phyloP scores from a whole-genome alignment of 1,140 invertebrate species.

The Bombus confusus region DNA sequence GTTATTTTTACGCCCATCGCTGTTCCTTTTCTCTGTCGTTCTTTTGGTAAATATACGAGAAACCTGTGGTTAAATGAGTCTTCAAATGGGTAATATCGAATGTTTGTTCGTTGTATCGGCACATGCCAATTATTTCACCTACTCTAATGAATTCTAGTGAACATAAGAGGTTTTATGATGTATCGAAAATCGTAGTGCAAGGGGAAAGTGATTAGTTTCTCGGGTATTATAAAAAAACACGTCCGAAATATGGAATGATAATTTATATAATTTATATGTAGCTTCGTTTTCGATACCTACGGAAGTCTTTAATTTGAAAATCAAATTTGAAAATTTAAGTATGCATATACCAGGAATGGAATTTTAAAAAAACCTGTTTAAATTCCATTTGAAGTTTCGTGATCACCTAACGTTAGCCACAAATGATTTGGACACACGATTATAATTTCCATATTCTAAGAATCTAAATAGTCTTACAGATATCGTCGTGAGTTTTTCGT shows the following conservation, averaged over 20 bases:
- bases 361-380: not conserved
- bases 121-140: not conserved
- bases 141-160: not conserved
- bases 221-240: too few species aligned
- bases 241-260: too few species aligned
- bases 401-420: not conserved
- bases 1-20: constrained; percentile 2
- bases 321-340: not conserved
- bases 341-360: not conserved
- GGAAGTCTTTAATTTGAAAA: not conserved
- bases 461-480: not conserved
- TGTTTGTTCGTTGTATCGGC: not conserved
- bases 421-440: too few species aligned
- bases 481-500: not conserved
- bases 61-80: not conserved
- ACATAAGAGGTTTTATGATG: not conserved
- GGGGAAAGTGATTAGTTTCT: too few species aligned
- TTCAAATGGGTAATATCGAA: not conserved
- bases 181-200: too few species aligned
- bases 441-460: not conserved
- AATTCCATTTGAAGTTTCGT: not conserved
- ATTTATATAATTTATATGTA: too few species aligned
- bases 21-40: not conserved
- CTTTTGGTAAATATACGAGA: not conserved
- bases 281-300: too few species aligned